Base-by-base conservation (phyloP, 2,113 vertebrate genomes). In the Dermatemys mawii region DNA sequence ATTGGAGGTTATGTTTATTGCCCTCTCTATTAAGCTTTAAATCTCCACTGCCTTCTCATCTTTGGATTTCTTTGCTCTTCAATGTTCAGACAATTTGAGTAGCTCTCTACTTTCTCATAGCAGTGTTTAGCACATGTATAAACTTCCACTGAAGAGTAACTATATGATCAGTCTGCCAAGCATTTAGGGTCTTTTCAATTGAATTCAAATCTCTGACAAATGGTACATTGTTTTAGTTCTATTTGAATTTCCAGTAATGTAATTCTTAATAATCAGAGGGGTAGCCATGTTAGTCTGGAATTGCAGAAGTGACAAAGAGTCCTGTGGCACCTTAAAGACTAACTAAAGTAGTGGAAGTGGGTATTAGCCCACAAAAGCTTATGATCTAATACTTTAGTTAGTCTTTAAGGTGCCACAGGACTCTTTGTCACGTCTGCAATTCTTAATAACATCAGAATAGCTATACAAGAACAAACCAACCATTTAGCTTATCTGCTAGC, bases 111-210 rank as follows among this genome's bases (percentile, higher is more conserved):
- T 60, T 60, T 6, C 11, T 75, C 4, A 53, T 6, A 41, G 1
- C 11, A 87, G 84, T 83, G 7, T 3, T 26, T 78, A 55, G 49
- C 1, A 27, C 5, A 48, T 49, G 1, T 75, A 84, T 88, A 83
- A 46, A n/a, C 4, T 27, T 81, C 46, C 46, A 75, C 16, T 19
- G 76, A 88, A 78, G 26, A n/a, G 4, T 46, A 0, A 19, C 35
- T 63, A 73, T 12, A 8, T 22, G 1, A 4, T 53, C 50, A 89
- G 2, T 46, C 88, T 16, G 0, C 0, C 73, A 84, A 78, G 32
- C 1, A 4, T 67, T 80, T 87, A n/a, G 88, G 32, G 5, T 46
- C 1, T 22, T 91, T 3, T 86, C 51, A 83, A 1, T 78, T 27
- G 4, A 79, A 35, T n/a, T 84, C 50, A 83, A 93, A 84, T 1